Percentiles rank a stretch among this genome's conserved stretches.
phyloP scores from a whole-genome alignment of 1,140 invertebrate genomes.

The Drosophila pectinifera region DNA sequence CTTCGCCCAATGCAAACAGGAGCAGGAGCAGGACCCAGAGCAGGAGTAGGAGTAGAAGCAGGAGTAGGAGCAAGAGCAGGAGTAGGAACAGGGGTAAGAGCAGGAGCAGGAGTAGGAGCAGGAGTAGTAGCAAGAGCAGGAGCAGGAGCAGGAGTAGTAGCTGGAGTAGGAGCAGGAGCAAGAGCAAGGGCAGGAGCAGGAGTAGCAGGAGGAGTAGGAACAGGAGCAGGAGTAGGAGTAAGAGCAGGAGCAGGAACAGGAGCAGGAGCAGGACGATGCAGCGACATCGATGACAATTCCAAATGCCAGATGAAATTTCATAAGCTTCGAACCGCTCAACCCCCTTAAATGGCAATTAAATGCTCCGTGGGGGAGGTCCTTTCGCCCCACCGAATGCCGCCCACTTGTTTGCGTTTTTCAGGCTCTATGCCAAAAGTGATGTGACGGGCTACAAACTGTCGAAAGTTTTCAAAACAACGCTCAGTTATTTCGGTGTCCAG shows the following conservation, averaged over 20 bases:
- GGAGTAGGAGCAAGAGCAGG: no score
- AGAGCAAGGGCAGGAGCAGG: no score
- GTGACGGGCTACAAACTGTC: slow-evolving; percentile 64
- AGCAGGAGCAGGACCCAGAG: slow-evolving; percentile 8
- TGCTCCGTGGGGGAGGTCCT: slow-evolving; percentile 17
- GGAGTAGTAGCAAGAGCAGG: slow-evolving; percentile 2
- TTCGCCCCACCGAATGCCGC: neutral
- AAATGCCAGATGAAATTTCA: slow-evolving; percentile 77
- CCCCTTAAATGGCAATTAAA: slow-evolving; percentile 78
- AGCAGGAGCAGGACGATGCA: slow-evolving; percentile 17
- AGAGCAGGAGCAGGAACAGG: slow-evolving; percentile 1
- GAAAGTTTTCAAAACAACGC: slow-evolving; percentile 72
- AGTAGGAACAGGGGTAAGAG: neutral
- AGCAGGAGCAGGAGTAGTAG: slow-evolving; percentile 13
- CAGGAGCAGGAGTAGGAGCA: neutral
- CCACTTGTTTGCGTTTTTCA: slow-evolving; percentile 27
- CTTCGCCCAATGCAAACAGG: slow-evolving; percentile 59
- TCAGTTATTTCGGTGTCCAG: neutral
- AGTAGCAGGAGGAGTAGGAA: no score
- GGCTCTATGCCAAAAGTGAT: slow-evolving; percentile 47
- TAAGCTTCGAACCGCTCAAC: slow-evolving; percentile 47
- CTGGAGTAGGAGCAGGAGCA: slow-evolving; percentile 1
- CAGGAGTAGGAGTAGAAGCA: slow-evolving; percentile 2
- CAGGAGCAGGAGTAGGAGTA: neutral
- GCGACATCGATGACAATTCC: slow-evolving; percentile 54